Percentiles rank a stretch among this genome's conserved stretches.
These are phyloP conservation scores for Odontomyia ornata DNA, from an alignment of 2,888 invertebrate genomes.

Conservation along the genomic window DNA sequence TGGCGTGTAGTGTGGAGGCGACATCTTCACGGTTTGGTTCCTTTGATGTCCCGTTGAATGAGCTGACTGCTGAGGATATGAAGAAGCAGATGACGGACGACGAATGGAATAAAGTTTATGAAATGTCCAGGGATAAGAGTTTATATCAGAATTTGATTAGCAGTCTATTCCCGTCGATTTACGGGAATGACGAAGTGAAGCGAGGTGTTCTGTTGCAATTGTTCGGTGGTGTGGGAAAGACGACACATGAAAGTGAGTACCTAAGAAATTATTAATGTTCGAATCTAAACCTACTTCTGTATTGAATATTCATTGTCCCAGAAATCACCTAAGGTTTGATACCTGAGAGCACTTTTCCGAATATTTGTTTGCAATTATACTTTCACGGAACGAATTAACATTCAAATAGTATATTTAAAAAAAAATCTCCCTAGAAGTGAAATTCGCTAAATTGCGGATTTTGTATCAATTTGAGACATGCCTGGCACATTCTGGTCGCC, in stretches of 20 bases:
- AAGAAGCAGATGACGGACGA: constrained; percentile 92
- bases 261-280: background rate
- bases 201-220: constrained; percentile 90
- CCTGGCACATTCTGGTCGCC: too few species aligned
- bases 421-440: too few species aligned
- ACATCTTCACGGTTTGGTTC: constrained; percentile 90
- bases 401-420: too few species aligned
- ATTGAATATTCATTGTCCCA: background rate
- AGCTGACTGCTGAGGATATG: constrained; percentile 90
- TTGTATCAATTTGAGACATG: too few species aligned
- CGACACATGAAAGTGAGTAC: constrained; percentile 78
- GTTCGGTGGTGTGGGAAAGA: constrained; percentile 97
- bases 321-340: background rate
- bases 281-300: background rate
- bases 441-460: too few species aligned
- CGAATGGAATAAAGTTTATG: constrained; percentile 94
- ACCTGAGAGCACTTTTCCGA: background rate
- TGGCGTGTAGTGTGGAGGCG: constrained; percentile 90
- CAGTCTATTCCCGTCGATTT: constrained; percentile 94
- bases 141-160: constrained; percentile 89
- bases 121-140: constrained; percentile 94
- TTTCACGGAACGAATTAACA: too few species aligned
- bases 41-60: constrained; percentile 83
- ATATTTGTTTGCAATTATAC: too few species aligned
- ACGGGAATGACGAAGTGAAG: constrained; percentile 97